Evolutionary conservation across 2,113 vertebrate species (phyloP).

Genomic region (Tor tambroides): DNA sequence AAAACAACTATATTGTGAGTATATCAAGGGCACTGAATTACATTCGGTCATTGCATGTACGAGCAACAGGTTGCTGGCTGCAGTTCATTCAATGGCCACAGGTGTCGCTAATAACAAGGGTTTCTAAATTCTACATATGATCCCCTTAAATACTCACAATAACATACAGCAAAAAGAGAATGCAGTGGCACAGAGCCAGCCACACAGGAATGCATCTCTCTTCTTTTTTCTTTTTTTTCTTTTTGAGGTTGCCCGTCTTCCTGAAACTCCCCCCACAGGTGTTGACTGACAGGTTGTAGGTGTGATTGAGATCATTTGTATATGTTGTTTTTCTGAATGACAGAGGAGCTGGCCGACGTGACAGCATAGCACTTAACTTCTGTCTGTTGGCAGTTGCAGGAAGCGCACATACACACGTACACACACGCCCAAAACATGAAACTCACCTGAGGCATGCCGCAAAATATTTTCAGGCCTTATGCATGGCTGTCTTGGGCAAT

Average conservation of each 20-base stretch:
- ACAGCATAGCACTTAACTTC: slow-evolving; percentile 50
- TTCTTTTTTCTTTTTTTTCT: background rate
- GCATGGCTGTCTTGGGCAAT: background rate
- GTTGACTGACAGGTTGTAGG: slow-evolving; percentile 62
- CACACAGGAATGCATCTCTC: slow-evolving; percentile 25
- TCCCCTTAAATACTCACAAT: too few species aligned
- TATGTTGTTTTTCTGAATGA: slow-evolving; percentile 48
- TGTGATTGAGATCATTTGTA: slow-evolving; percentile 63
- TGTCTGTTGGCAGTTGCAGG: slow-evolving; percentile 39
- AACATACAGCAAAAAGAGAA: slow-evolving; percentile 31
- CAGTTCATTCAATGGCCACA: background rate
- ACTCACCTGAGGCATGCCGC: slow-evolving; percentile 18
- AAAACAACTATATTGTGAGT: background rate
- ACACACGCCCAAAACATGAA: slow-evolving; percentile 33
- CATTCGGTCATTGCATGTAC: background rate
- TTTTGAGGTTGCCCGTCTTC: slow-evolving; percentile 55
- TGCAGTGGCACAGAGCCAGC: slow-evolving; percentile 49
- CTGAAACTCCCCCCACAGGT: slow-evolving; percentile 59
- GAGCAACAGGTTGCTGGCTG: background rate
- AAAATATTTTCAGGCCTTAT: slow-evolving; percentile 34
- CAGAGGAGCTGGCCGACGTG: slow-evolving; percentile 45
- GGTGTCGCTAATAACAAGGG: background rate
- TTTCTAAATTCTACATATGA: background rate
- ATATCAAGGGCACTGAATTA: background rate
- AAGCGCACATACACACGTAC: slow-evolving; percentile 1